phyloP scores from a whole-genome alignment of 2,113 vertebrate genomes.

The Melanostigma gelatinosum region DNA sequence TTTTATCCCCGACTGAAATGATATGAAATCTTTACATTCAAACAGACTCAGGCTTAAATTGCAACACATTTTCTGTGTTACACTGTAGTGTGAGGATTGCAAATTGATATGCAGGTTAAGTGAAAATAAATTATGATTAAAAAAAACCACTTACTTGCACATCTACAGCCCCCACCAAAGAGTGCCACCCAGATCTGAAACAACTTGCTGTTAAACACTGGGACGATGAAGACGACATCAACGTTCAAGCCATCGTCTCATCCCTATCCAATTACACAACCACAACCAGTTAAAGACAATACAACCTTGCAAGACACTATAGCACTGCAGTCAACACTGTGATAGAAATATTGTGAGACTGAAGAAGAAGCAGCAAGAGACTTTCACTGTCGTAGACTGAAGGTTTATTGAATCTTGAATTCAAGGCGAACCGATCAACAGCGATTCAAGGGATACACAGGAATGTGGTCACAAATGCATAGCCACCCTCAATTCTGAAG shows the following conservation, averaged over 20 bases:
- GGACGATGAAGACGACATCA: background rate
- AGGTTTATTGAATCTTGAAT: background rate
- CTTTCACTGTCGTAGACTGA: background rate
- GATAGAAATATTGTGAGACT: background rate
- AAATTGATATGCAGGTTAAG: background rate
- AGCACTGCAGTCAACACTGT: background rate
- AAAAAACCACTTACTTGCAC: background rate
- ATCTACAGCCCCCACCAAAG: background rate
- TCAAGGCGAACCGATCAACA: background rate
- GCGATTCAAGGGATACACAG: background rate
- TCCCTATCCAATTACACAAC: background rate
- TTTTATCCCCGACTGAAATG: background rate
- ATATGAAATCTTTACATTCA: background rate
- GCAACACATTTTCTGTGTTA: background rate
- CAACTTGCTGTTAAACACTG: background rate
- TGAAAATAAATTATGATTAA: background rate
- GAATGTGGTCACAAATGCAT: background rate
- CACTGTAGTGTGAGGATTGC: too few relatives aligned
- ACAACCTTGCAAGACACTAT: background rate
- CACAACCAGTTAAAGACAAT: background rate
- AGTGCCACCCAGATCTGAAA: background rate
- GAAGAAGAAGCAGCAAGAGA: background rate
- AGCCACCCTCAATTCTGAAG: background rate
- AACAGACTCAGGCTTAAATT: background rate
- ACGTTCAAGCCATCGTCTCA: background rate